A percentile compares a stretch with the other conserved stretches of the same genome.
Conservation (phyloP, 2,797 vertebrate species). For the Petrocephalus schoutedeni region DNA sequence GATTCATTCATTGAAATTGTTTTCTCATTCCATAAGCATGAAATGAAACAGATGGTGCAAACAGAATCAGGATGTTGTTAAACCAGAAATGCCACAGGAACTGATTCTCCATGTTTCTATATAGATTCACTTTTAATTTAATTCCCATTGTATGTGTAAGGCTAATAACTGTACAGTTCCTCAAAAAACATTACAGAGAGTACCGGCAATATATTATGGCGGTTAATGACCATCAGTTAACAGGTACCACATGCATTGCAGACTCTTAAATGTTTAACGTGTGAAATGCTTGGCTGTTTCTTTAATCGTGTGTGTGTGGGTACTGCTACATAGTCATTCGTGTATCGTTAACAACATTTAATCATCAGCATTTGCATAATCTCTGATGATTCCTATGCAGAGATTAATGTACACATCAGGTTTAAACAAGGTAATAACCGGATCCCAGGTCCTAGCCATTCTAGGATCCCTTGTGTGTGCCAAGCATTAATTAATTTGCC, state of each 20-base stretch:
- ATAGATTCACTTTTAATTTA: not conserved
- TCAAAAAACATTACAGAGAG: not conserved
- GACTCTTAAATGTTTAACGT: not conserved
- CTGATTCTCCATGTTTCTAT: not conserved
- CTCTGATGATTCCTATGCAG: not conserved
- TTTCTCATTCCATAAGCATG: not conserved
- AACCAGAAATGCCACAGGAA: not conserved
- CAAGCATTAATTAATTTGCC: not conserved
- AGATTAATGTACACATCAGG: not conserved
- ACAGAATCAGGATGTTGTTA: not conserved
- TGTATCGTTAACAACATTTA: not conserved
- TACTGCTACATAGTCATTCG: not conserved
- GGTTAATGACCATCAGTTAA: not conserved
- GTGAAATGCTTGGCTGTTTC: not conserved
- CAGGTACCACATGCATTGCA: not conserved
- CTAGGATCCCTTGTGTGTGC: not conserved
- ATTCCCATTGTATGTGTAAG: not conserved
- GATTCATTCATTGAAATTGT: not conserved
- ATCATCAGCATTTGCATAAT: constrained; percentile 7
- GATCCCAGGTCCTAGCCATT: not conserved
- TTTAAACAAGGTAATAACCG: not conserved
- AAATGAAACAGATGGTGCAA: not conserved
- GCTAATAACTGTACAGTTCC: not conserved
- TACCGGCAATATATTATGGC: not conserved
- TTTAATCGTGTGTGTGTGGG: not conserved